Evolutionary conservation across 2,113 vertebrate genomes (phyloP).

Genomic region (Psephotus haematonotus): DNA sequence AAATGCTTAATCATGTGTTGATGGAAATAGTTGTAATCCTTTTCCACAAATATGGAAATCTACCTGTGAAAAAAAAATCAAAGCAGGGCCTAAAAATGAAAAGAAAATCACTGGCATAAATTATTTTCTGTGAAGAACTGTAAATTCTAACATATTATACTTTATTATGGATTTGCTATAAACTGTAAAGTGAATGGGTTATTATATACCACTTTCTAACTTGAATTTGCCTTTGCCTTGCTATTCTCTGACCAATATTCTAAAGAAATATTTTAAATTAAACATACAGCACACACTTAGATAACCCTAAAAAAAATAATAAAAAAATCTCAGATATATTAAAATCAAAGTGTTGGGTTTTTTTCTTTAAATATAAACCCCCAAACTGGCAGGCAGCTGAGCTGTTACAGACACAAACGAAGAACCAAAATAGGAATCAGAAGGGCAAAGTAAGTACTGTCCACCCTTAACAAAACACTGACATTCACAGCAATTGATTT

Average conservation of each 20-base stretch:
- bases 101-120: neutral
- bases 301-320: neutral
- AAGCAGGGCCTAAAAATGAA: neutral
- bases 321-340: neutral
- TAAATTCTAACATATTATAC: neutral
- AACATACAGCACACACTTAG: neutral
- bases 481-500: neutral
- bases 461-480: neutral
- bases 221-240: neutral
- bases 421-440: neutral
- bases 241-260: neutral
- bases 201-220: neutral
- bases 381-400: neutral
- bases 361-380: neutral
- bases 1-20: neutral
- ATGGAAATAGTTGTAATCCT: neutral
- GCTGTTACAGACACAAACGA: neutral
- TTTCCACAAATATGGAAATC: neutral
- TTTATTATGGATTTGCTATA: neutral
- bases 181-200: neutral
- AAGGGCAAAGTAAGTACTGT: neutral
- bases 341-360: rapidly evolving
- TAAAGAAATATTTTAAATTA: neutral
- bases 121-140: neutral
- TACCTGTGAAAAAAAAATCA: neutral